phyloP scores from a whole-genome alignment of 2,888 invertebrate genomes.

The Andricus curvator region DNA sequence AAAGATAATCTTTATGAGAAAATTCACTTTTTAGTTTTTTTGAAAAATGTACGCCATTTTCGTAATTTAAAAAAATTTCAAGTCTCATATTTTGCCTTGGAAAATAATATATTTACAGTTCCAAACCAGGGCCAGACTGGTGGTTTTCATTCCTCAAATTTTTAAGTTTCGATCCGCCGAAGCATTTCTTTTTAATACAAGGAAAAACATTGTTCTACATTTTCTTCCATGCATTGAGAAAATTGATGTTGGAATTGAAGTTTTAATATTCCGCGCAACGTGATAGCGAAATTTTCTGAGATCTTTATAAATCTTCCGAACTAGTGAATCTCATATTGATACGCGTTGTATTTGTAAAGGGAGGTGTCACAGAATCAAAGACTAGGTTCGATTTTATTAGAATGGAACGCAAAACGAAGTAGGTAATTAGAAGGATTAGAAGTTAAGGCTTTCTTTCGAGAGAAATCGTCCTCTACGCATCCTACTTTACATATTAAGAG shows the following conservation, averaged over 20 bases:
- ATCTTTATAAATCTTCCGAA: background rate
- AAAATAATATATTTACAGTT: no score
- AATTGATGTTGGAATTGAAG: constrained; percentile 2
- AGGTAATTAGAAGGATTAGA: background rate
- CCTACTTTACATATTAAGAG: background rate
- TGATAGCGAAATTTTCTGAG: constrained; percentile 18
- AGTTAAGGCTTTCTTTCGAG: background rate
- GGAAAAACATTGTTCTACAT: background rate
- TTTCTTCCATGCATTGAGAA: background rate
- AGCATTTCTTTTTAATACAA: no score
- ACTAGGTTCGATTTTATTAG: background rate
- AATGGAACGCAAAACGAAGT: background rate
- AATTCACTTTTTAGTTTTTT: no score
- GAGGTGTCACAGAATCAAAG: background rate
- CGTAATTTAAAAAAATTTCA: no score
- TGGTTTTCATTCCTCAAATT: background rate
- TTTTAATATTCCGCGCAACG: constrained; percentile 1
- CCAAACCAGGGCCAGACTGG: background rate
- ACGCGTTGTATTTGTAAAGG: background rate
- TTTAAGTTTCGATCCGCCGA: no score
- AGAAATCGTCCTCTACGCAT: background rate
- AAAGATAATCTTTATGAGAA: no score
- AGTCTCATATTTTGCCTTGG: no score
- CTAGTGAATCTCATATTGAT: constrained; percentile 1
- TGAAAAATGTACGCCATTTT: no score